Conservation (phyloP, 1,140 invertebrate species). For the Neuroterus valhalla region DNA sequence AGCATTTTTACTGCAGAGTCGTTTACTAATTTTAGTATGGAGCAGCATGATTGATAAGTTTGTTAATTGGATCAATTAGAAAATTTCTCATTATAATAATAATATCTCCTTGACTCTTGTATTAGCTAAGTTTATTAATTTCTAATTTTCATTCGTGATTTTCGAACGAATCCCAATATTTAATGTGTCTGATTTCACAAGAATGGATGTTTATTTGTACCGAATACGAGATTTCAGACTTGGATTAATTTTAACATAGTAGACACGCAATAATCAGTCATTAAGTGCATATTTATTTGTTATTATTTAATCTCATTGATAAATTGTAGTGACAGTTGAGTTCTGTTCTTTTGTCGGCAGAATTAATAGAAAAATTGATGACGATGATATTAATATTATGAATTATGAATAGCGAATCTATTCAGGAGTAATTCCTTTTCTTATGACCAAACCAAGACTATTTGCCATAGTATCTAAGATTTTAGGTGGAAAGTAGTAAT, state of each 20-base stretch:
- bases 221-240: neutral
- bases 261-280: conserved; percentile 57
- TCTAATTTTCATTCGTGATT: too few relatives aligned
- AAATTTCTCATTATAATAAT: too few relatives aligned
- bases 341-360: neutral
- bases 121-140: too few relatives aligned
- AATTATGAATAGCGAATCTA: conserved; percentile 1
- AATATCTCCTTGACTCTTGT: too few relatives aligned
- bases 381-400: conserved; percentile 22
- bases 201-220: neutral
- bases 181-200: neutral
- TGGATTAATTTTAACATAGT: conserved; percentile 5
- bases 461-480: conserved; percentile 9
- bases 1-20: too few relatives aligned
- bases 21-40: too few relatives aligned
- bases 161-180: neutral
- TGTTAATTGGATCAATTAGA: too few relatives aligned
- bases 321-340: neutral
- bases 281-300: conserved; percentile 56
- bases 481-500: conserved; percentile 53
- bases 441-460: neutral
- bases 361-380: neutral
- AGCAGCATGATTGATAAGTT: too few relatives aligned
- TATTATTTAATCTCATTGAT: conserved; percentile 39
- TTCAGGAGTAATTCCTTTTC: neutral